Conservation (phyloP, 2,113 vertebrate species). For the Tympanuchus pallidicinctus region DNA sequence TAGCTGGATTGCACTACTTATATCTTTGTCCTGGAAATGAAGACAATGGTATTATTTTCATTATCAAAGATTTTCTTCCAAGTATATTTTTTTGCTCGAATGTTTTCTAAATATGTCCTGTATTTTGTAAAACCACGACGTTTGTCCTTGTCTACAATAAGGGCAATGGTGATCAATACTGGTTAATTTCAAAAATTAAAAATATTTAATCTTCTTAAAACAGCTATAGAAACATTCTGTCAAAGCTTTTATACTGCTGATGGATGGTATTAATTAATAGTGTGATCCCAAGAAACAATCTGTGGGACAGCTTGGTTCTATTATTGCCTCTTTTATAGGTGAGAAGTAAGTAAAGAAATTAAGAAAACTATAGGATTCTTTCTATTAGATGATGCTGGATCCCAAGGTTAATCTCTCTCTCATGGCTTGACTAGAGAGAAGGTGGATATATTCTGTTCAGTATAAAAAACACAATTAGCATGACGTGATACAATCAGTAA, state of each 20-base stretch:
- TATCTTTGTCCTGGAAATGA: background rate
- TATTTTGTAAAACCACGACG: background rate
- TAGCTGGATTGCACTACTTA: background rate
- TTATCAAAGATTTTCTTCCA: background rate
- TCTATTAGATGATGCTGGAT: background rate
- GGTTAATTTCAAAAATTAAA: background rate
- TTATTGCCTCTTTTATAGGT: background rate
- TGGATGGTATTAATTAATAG: background rate
- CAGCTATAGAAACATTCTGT: background rate
- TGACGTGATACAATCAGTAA: slow-evolving; percentile 14
- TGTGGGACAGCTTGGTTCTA: background rate
- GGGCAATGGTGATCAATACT: background rate
- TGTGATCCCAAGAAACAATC: background rate
- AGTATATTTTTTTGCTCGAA: background rate
- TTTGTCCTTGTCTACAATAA: background rate
- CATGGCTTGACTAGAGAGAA: background rate
- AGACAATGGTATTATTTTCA: background rate
- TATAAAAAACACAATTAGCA: slow-evolving; percentile 37
- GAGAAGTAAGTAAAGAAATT: background rate
- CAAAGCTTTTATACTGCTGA: background rate
- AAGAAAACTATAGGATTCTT: background rate
- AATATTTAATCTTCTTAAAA: background rate
- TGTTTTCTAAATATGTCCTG: background rate
- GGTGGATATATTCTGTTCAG: background rate
- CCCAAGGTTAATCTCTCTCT: slow-evolving; percentile 20